Conservation (phyloP, 2,113 vertebrate species). For the Mola mola region DNA sequence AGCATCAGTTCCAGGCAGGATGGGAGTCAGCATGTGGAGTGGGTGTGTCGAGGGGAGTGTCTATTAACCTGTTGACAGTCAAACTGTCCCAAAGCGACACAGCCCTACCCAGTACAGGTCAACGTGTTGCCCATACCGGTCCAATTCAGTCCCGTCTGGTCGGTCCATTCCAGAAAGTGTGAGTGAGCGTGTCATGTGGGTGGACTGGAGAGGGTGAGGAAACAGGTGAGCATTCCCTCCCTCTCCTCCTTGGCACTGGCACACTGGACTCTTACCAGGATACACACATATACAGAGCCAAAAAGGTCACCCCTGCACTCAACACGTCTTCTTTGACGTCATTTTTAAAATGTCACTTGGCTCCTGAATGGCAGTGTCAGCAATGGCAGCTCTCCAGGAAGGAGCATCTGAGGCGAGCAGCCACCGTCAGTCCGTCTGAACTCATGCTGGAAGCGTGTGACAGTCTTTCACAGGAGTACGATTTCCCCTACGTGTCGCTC, state of each 20-base stretch:
- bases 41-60: constrained; percentile 57
- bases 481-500: constrained; percentile 28
- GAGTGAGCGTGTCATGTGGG: constrained; percentile 29
- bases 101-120: constrained; percentile 49
- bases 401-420: constrained; percentile 23
- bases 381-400: constrained; percentile 30
- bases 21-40: constrained; percentile 62
- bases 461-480: constrained; percentile 3
- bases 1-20: constrained; percentile 71
- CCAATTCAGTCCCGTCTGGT: constrained; percentile 30
- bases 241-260: constrained; percentile 37
- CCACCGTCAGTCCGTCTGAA: constrained; percentile 21
- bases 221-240: constrained; percentile 21
- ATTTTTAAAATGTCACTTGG: constrained; percentile 72
- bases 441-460: constrained; percentile 3
- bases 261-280: constrained; percentile 61
- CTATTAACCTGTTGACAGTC: constrained; percentile 62
- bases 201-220: constrained; percentile 36
- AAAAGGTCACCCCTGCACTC: constrained; percentile 64
- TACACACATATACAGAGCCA: constrained; percentile 41
- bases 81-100: constrained; percentile 55
- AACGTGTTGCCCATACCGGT: constrained; percentile 23
- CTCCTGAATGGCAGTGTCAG: constrained; percentile 51
- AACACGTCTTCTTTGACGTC: constrained; percentile 57
- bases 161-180: constrained; percentile 28